A percentile compares a stretch with the other conserved stretches of the same genome.
Evolutionary conservation across 1,140 invertebrate genomes (phyloP).

Genomic region (Bacillus rossius): DNA sequence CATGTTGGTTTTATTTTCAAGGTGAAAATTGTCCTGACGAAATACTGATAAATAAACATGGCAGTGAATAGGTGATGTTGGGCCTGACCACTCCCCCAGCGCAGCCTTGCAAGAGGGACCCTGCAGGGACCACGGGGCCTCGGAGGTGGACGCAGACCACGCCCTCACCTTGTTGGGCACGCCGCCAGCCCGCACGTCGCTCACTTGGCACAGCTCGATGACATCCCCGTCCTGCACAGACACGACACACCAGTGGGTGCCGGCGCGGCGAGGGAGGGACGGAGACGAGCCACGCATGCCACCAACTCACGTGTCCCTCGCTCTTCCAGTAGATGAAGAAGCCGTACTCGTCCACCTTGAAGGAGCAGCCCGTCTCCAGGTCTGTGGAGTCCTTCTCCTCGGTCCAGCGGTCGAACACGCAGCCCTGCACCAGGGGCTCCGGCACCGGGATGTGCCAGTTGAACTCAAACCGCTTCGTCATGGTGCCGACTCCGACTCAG

Average conservation of each 20-base stretch:
- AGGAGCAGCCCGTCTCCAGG: conserved; percentile 80
- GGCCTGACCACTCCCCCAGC: too few relatives aligned
- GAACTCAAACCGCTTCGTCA: conserved; percentile 99
- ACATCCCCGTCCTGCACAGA: conserved; percentile 88
- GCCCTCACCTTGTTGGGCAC: conserved; percentile 58
- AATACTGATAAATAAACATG: too few relatives aligned
- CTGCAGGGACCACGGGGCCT: too few relatives aligned
- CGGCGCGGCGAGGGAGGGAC: too few relatives aligned
- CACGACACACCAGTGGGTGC: too few relatives aligned
- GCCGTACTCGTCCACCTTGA: conserved; percentile 97
- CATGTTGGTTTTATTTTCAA: too few relatives aligned
- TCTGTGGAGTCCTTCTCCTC: conserved; percentile 92
- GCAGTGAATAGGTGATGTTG: too few relatives aligned
- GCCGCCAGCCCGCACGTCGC: conserved; percentile 87
- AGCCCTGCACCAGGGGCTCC: conserved; percentile 74
- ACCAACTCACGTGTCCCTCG: conserved; percentile 74
- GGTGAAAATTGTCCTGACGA: too few relatives aligned
- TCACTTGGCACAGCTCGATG: conserved; percentile 94
- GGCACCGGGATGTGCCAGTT: conserved; percentile 95
- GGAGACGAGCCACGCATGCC: too few relatives aligned
- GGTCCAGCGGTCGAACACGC: conserved; percentile 91
- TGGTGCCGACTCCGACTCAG: conserved; percentile 38
- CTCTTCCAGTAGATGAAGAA: conserved; percentile 99
- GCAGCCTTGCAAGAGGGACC: too few relatives aligned
- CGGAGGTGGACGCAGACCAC: too few relatives aligned